A percentile compares a stretch with the other conserved stretches of the same genome.
phyloP scores from a whole-genome alignment of 2,888 invertebrate species.

The Rhagium mordax region DNA sequence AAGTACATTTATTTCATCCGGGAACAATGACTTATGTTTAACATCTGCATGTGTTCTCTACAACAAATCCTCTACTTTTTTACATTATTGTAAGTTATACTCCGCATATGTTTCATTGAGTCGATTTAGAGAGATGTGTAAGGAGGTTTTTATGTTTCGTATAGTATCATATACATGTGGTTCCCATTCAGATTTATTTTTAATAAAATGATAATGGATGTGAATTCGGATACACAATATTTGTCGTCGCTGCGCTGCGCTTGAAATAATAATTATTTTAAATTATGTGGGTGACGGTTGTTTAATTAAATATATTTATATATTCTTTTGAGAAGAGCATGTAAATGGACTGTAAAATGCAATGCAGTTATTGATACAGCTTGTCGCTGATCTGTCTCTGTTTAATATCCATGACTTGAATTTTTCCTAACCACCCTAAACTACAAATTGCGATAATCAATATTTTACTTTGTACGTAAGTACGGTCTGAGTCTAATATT shows the following conservation, averaged over 20 bases:
- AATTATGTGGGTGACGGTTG: too few species aligned
- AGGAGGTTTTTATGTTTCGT: slow-evolving; percentile 25
- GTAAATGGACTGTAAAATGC: too few species aligned
- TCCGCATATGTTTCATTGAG: slow-evolving; percentile 49
- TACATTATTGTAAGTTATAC: slow-evolving; percentile 52
- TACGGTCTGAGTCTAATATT: too few species aligned
- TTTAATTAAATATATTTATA: too few species aligned
- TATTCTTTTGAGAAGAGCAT: too few species aligned
- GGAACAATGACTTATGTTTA: slow-evolving; percentile 59
- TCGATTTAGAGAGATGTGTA: slow-evolving; percentile 32
- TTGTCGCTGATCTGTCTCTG: too few species aligned
- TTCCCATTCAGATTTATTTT: slow-evolving; percentile 40
- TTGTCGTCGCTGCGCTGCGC: not conserved
- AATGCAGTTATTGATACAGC: too few species aligned
- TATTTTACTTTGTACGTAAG: too few species aligned
- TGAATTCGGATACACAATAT: slow-evolving; percentile 28
- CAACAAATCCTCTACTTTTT: slow-evolving; percentile 53
- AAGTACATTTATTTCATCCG: slow-evolving; percentile 48
- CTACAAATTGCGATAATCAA: too few species aligned
- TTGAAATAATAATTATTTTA: too few species aligned
- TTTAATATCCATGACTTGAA: too few species aligned
- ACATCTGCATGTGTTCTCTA: slow-evolving; percentile 48
- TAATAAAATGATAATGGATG: slow-evolving; percentile 32
- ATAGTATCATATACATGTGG: slow-evolving; percentile 35
- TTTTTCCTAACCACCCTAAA: too few species aligned